Evolutionary conservation across 1,140 invertebrate genomes (phyloP).

Genomic region (Heliconius congener): DNA sequence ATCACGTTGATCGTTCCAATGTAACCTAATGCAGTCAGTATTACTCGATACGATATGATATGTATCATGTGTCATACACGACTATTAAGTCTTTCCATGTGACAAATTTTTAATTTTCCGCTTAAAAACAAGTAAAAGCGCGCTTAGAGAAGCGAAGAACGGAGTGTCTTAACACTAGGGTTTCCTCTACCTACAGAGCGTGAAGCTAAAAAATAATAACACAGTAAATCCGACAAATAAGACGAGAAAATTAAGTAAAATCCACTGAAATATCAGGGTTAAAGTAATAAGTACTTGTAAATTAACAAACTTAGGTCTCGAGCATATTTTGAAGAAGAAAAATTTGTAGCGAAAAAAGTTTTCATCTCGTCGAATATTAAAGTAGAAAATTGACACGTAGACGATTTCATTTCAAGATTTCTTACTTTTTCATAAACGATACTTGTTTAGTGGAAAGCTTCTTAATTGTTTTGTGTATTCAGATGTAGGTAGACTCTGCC

Average conservation of each 20-base stretch:
- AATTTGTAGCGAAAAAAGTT: constrained; percentile 10
- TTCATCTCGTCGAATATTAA: constrained; percentile 11
- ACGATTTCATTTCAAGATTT: background rate
- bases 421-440: background rate
- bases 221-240: background rate
- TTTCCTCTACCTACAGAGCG: background rate
- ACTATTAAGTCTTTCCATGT: no score
- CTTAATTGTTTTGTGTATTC: constrained; percentile 16
- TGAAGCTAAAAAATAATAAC: background rate
- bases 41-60: no score
- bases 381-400: constrained; percentile 11
- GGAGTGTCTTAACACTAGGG: no score
- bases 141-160: no score
- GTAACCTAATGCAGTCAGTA: no score
- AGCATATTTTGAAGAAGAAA: constrained; percentile 20
- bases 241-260: constrained; percentile 35
- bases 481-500: background rate
- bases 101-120: no score
- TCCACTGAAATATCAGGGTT: constrained; percentile 15
- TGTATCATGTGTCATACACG: no score
- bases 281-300: constrained; percentile 20
- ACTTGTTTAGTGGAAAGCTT: constrained; percentile 17
- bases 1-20: no score
- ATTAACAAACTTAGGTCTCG: constrained; percentile 25
- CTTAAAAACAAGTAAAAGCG: no score